phyloP scores from a whole-genome alignment of 2,888 invertebrate species.

The Thera obeliscata region DNA sequence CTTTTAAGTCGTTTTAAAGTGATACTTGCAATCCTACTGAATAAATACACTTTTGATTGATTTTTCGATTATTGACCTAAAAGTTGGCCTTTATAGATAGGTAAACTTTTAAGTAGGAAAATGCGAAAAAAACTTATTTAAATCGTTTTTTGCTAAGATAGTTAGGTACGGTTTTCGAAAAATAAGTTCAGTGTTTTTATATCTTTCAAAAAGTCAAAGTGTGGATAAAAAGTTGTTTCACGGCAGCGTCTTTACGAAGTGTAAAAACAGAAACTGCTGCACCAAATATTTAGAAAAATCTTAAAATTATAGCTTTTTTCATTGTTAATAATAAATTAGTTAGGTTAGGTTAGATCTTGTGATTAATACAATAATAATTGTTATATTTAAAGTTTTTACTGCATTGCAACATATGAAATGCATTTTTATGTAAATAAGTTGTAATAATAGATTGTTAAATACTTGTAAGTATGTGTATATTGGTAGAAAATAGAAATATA shows the following conservation, averaged over 20 bases:
- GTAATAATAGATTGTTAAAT: conserved; percentile 39
- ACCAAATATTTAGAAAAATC: background rate
- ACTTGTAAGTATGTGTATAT: conserved; percentile 36
- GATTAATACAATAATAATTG: conserved; percentile 8
- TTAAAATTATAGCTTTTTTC: background rate
- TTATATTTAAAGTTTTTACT: conserved; percentile 25
- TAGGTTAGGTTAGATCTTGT: conserved; percentile 5
- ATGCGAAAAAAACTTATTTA: too few species aligned
- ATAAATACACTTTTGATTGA: too few species aligned
- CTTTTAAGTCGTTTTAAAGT: too few species aligned
- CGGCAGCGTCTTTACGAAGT: background rate
- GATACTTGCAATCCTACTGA: too few species aligned
- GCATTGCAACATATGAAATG: conserved; percentile 36
- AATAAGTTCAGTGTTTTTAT: too few species aligned
- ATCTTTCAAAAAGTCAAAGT: too few species aligned
- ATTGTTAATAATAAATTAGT: background rate
- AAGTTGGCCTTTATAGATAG: too few species aligned
- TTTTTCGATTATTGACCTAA: too few species aligned
- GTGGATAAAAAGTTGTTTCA: too few species aligned
- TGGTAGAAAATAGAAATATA: conserved; percentile 39
- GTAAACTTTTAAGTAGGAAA: too few species aligned
- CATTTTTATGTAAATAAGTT: conserved; percentile 39
- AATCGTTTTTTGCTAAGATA: too few species aligned
- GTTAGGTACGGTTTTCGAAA: too few species aligned
- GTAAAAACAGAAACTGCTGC: background rate